Evolutionary conservation across 2,113 vertebrate species (phyloP).

Genomic region (Corvus moneduloides): DNA sequence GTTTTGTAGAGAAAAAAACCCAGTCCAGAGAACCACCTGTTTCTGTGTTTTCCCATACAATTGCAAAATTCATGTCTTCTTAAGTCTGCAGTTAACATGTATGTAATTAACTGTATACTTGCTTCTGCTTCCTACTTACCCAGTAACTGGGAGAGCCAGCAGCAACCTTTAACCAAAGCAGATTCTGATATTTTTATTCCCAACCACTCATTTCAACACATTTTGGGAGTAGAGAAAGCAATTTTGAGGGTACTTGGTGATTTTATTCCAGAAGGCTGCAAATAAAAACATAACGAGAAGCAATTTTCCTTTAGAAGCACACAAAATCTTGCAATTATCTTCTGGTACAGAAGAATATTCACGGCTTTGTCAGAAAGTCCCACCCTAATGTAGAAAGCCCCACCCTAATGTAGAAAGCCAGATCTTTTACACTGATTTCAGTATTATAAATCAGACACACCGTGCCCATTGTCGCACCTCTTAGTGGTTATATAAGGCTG

Average conservation of each 20-base stretch:
- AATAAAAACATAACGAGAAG: background rate
- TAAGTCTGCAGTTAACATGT: background rate
- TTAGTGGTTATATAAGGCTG: background rate
- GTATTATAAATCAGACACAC: background rate
- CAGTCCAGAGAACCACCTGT: background rate
- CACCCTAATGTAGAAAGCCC: background rate
- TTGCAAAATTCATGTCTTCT: background rate
- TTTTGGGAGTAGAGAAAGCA: background rate
- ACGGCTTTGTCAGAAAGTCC: background rate
- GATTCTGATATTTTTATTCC: background rate
- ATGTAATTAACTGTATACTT: background rate
- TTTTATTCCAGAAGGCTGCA: background rate
- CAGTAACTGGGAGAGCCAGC: background rate
- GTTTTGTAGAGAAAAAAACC: background rate
- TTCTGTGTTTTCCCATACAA: background rate
- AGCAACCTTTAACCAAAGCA: background rate
- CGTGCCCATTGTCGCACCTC: background rate
- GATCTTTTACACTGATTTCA: background rate
- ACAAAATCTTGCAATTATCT: background rate
- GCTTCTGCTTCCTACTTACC: background rate
- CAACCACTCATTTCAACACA: background rate
- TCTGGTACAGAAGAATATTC: background rate
- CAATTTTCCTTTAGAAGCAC: background rate
- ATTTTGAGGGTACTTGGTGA: background rate
- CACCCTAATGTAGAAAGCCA: background rate